Evolutionary conservation across 2,797 vertebrate genomes (phyloP).

Genomic region (Typhlichthys eigenmanni): DNA sequence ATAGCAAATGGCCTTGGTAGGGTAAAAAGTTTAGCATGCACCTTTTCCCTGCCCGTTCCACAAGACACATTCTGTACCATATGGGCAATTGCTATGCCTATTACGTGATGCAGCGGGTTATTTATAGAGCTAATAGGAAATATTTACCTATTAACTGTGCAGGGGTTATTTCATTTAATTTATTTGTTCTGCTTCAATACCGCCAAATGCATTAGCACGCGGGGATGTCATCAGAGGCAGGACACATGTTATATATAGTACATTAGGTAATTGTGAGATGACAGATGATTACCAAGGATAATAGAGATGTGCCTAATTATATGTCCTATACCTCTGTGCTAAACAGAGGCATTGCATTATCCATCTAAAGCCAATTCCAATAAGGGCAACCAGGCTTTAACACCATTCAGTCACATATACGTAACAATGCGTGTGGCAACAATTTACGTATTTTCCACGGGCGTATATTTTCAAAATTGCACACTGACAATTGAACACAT

Average conservation of each 20-base stretch:
- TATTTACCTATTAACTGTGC: conserved; percentile 50
- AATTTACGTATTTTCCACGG: too few relatives aligned
- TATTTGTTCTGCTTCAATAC: conserved; percentile 69
- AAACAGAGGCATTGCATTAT: too few relatives aligned
- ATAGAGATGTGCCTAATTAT: conserved; percentile 56
- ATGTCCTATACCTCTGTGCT: conserved; percentile 18
- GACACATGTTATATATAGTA: conserved; percentile 26
- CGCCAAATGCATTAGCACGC: conserved; percentile 60
- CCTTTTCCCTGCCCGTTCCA: conserved; percentile 16
- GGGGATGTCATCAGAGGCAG: conserved; percentile 52
- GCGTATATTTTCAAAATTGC: too few relatives aligned
- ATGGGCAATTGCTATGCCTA: too few relatives aligned
- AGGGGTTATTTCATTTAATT: conserved; percentile 44
- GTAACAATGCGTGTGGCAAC: conserved; percentile 25
- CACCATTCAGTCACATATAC: conserved; percentile 54
- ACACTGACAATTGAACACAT: conserved; percentile 1
- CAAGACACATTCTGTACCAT: too few relatives aligned
- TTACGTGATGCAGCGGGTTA: too few relatives aligned
- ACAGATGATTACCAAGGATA: conserved; percentile 54
- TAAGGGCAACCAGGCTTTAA: conserved; percentile 45
- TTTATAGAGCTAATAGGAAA: conserved; percentile 25
- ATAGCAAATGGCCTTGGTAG: conserved; percentile 58
- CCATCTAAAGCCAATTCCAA: conserved; percentile 61
- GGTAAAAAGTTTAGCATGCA: conserved; percentile 48
- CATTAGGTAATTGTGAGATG: conserved; percentile 50